Conservation (phyloP, 2,113 vertebrate species). For the Corythoichthys haematopterus region DNA sequence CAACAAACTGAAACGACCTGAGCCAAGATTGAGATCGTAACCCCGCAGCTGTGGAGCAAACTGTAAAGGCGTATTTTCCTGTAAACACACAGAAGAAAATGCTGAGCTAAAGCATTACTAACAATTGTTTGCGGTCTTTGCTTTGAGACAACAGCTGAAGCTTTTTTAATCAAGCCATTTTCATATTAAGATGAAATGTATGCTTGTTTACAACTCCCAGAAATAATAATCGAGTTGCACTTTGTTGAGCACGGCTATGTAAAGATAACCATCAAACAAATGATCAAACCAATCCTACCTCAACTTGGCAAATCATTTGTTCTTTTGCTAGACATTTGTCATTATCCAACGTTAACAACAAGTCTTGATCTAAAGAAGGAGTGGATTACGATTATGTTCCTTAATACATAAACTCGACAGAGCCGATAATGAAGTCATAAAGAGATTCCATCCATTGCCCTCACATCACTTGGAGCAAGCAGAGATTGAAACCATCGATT, state of each 20-base stretch:
- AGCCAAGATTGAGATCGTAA: slow-evolving; percentile 50
- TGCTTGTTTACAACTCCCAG: slow-evolving; percentile 37
- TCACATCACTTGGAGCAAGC: slow-evolving; percentile 35
- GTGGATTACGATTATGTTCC: slow-evolving; percentile 47
- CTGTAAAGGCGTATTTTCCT: slow-evolving; percentile 22
- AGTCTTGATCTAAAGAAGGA: slow-evolving; percentile 24
- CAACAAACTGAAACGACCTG: slow-evolving; percentile 29
- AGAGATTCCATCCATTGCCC: slow-evolving; percentile 41
- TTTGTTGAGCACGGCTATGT: slow-evolving; percentile 3
- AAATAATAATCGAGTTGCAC: slow-evolving; percentile 26
- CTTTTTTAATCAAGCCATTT: slow-evolving; percentile 46
- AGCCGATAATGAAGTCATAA: slow-evolving; percentile 63
- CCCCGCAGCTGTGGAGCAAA: slow-evolving; percentile 28
- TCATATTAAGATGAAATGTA: slow-evolving; percentile 33
- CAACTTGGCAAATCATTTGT: not conserved
- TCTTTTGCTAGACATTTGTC: not conserved
- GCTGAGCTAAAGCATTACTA: slow-evolving; percentile 10
- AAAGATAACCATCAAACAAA: not conserved
- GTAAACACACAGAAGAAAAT: slow-evolving; percentile 16
- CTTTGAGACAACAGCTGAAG: slow-evolving; percentile 31
- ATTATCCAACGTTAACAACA: not conserved
- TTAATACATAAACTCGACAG: slow-evolving; percentile 47
- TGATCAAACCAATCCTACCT: not conserved
- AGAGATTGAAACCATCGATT: slow-evolving; percentile 65
- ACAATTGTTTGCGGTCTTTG: slow-evolving; percentile 29